Evolutionary conservation across 2,888 invertebrate genomes (phyloP).

Genomic region (Aromia moschata): DNA sequence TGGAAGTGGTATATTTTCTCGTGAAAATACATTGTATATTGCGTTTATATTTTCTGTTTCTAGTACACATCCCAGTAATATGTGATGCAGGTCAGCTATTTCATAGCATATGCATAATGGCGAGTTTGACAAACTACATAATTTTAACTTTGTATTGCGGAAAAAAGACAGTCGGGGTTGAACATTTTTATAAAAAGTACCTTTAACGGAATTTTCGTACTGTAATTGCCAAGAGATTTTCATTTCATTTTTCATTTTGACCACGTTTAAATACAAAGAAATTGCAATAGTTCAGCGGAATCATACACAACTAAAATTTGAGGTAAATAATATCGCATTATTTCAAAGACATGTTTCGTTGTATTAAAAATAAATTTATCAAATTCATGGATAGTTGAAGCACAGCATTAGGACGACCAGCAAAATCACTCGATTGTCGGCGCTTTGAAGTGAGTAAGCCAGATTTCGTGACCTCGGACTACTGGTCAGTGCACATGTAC

Average conservation of each 20-base stretch:
- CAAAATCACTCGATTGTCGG: no score
- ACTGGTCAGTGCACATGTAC: no score
- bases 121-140: neutral
- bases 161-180: neutral
- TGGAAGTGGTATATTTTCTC: neutral
- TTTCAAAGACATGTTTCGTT: no score
- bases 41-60: neutral
- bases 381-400: no score
- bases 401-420: no score
- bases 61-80: neutral
- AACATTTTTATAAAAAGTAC: neutral
- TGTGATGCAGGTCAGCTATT: constrained; percentile 1
- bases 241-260: neutral
- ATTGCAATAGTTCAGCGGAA: no score
- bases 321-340: no score
- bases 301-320: no score
- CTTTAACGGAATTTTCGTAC: neutral
- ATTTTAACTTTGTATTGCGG: neutral
- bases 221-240: neutral
- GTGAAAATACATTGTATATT: neutral
- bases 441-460: no score
- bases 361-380: no score
- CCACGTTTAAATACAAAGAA: no score
- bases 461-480: no score
- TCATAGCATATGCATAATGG: constrained; percentile 1